Evolutionary conservation across 1,140 invertebrate species (phyloP).

Genomic region (Pygmarrhopalites habei): DNA sequence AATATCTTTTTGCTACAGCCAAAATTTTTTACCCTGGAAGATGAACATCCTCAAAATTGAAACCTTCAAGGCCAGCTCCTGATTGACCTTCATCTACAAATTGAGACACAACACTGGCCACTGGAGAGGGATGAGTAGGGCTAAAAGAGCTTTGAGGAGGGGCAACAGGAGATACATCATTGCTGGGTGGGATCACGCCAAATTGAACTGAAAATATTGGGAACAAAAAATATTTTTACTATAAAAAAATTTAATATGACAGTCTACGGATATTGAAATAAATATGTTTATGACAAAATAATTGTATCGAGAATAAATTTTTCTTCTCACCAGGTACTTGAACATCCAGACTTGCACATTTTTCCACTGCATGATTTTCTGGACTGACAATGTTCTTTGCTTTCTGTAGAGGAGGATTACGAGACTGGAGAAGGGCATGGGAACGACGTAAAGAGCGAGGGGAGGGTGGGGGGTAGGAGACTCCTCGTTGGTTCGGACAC

Average conservation of each 20-base stretch:
- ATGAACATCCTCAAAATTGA: too few relatives aligned
- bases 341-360: constrained; percentile 18
- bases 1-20: too few relatives aligned
- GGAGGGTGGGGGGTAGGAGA: constrained; percentile 68
- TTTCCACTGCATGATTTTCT: constrained; percentile 8
- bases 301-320: too few relatives aligned
- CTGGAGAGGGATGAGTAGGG: not conserved
- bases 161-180: constrained; percentile 32
- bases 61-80: too few relatives aligned
- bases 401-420: constrained; percentile 59
- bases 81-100: too few relatives aligned
- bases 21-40: too few relatives aligned
- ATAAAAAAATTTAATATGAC: too few relatives aligned
- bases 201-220: too few relatives aligned
- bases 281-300: too few relatives aligned
- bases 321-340: constrained; percentile 22
- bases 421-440: constrained; percentile 59
- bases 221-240: too few relatives aligned
- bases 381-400: constrained; percentile 31
- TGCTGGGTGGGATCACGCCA: constrained; percentile 40
- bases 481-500: constrained; percentile 49
- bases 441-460: constrained; percentile 60
- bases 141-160: constrained; percentile 22
- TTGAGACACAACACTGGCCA: too few relatives aligned
- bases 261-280: too few relatives aligned